These are phyloP conservation scores for Ephestia elutella DNA, from an alignment of 1,140 invertebrate genomes.

Conservation along the genomic window DNA sequence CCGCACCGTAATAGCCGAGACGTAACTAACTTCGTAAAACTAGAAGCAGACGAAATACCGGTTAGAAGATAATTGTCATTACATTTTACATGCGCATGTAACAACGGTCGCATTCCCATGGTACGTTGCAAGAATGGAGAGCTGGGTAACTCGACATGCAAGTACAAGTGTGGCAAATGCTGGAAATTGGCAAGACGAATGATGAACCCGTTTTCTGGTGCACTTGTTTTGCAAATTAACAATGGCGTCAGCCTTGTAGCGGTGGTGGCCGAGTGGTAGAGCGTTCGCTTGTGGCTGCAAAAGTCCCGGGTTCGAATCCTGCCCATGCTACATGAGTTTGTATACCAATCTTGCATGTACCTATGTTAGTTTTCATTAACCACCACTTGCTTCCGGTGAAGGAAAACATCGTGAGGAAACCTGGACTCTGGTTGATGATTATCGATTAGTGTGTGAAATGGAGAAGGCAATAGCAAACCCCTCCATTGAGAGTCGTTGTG, in stretches of 20 bases:
- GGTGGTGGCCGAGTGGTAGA: too few relatives aligned
- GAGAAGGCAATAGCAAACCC: too few relatives aligned
- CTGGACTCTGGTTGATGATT: too few relatives aligned
- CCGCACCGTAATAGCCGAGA: neutral
- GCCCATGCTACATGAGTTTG: too few relatives aligned
- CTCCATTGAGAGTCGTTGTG: too few relatives aligned
- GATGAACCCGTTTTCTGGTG: neutral
- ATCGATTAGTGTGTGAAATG: too few relatives aligned
- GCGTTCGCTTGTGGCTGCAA: too few relatives aligned
- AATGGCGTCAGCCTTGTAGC: neutral
- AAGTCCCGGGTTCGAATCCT: too few relatives aligned
- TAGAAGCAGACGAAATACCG: neutral
- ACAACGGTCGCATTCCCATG: neutral
- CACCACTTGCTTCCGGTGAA: too few relatives aligned
- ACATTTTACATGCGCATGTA: conserved; percentile 1
- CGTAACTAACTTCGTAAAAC: conserved; percentile 1
- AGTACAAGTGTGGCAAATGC: neutral
- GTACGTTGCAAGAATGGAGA: neutral
- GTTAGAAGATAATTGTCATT: neutral
- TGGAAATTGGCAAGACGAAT: neutral
- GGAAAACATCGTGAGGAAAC: too few relatives aligned
- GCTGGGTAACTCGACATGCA: neutral
- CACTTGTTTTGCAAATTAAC: neutral
- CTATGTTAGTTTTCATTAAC: too few relatives aligned
- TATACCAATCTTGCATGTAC: too few relatives aligned